Conservation (phyloP, 1,140 invertebrate genomes). For the Potamilus streckersoni region DNA sequence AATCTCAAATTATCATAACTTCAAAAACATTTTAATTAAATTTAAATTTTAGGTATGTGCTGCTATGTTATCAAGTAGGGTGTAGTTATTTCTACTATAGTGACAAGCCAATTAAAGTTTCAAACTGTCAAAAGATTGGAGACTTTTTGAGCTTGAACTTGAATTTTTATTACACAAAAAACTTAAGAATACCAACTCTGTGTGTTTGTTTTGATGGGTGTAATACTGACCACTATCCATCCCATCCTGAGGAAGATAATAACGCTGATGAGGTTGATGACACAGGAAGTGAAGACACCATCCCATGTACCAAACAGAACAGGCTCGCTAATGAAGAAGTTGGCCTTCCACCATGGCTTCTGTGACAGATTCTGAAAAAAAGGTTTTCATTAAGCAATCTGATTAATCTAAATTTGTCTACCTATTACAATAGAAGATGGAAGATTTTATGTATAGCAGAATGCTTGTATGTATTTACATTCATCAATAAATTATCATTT, state of each 20-base stretch:
- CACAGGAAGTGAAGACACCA: constrained; percentile 87
- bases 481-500: background rate
- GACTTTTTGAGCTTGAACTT: too few species aligned
- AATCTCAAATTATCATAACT: too few species aligned
- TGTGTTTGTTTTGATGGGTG: background rate
- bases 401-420: background rate
- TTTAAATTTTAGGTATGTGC: too few species aligned
- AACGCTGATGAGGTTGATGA: constrained; percentile 97
- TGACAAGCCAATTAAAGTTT: too few species aligned
- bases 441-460: background rate
- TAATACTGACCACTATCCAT: constrained; percentile 87
- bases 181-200: too few species aligned
- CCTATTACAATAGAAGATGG: background rate
- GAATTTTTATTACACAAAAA: too few species aligned
- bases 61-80: too few species aligned
- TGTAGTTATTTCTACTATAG: too few species aligned
- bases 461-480: too few species aligned
- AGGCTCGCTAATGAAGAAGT: constrained; percentile 72
- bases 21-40: too few species aligned
- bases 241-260: constrained; percentile 96
- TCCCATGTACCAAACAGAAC: constrained; percentile 98
- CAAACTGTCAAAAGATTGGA: too few species aligned
- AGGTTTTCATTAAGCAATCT: background rate
- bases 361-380: constrained; percentile 50
- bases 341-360: constrained; percentile 66